phyloP scores from a whole-genome alignment of 2,888 invertebrate species.

The Coenonympha glycerion region DNA sequence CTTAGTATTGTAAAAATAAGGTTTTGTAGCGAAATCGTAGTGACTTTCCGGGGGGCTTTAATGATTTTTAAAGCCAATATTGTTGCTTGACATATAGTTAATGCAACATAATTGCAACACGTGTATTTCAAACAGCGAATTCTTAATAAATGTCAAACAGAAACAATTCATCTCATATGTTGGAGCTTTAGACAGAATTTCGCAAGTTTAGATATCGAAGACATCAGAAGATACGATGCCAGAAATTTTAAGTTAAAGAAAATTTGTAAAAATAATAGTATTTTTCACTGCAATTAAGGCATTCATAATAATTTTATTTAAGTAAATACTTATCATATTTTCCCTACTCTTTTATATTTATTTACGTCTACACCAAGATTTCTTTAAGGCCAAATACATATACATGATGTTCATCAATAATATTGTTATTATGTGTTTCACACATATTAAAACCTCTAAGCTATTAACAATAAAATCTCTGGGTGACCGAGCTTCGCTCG shows the following conservation, averaged over 20 bases:
- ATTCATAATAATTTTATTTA: too few species aligned
- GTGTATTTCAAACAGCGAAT: conserved; percentile 10
- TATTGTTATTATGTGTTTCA: too few species aligned
- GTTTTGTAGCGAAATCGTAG: too few species aligned
- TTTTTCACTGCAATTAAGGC: too few species aligned
- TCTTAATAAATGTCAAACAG: conserved; percentile 20
- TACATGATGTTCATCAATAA: too few species aligned
- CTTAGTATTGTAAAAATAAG: too few species aligned
- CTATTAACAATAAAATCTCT: too few species aligned
- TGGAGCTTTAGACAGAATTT: neutral
- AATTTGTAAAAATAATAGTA: too few species aligned
- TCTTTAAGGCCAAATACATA: too few species aligned
- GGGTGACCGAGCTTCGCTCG: too few species aligned
- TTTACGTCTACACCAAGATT: neutral
- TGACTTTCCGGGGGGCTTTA: too few species aligned
- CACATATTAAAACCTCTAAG: too few species aligned
- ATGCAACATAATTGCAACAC: conserved; percentile 8
- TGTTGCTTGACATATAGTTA: conserved; percentile 1
- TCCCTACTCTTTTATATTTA: neutral
- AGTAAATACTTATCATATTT: neutral
- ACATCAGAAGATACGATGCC: neutral
- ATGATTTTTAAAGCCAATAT: neutral
- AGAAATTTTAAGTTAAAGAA: neutral
- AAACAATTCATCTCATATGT: conserved; percentile 12
- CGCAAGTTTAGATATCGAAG: conserved; percentile 1